Evolutionary conservation across 2,797 vertebrate species (phyloP).

Genomic region (Pseudopleuronectes americanus): DNA sequence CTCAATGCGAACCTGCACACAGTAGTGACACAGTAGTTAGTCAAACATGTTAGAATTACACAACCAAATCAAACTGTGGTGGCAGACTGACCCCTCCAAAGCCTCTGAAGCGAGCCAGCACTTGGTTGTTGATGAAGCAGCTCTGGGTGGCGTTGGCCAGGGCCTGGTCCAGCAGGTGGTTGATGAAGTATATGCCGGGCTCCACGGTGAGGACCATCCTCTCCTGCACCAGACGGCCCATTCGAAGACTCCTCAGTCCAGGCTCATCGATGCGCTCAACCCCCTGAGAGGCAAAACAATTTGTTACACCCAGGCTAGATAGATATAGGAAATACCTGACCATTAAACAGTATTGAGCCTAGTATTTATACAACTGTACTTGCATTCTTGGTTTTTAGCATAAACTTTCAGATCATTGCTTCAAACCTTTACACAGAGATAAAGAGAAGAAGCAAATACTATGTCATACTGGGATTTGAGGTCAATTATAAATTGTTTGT

Average conservation of each 20-base stretch:
- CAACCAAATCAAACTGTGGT: neutral
- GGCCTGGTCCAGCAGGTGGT: slow-evolving; percentile 92
- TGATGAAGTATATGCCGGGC: slow-evolving; percentile 97
- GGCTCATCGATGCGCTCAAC: slow-evolving; percentile 87
- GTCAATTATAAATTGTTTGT: too few relatives aligned
- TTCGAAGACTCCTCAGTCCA: slow-evolving; percentile 90
- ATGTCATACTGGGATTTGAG: too few relatives aligned
- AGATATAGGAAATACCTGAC: neutral
- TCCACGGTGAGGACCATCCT: slow-evolving; percentile 97
- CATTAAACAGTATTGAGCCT: neutral
- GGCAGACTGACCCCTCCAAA: slow-evolving; percentile 92
- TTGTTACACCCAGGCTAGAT: neutral
- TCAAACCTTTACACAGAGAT: neutral
- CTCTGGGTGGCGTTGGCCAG: slow-evolving; percentile 83
- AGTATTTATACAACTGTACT: neutral
- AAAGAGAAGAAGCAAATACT: too few relatives aligned
- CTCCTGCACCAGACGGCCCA: slow-evolving; percentile 86
- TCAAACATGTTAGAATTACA: neutral
- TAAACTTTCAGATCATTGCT: neutral
- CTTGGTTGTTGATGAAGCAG: slow-evolving; percentile 88
- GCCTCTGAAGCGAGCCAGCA: slow-evolving; percentile 88
- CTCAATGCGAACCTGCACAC: slow-evolving; percentile 92
- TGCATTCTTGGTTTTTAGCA: neutral
- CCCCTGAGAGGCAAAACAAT: slow-evolving; percentile 77
- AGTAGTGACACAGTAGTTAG: neutral